Percentiles rank a stretch among this genome's conserved stretches.
Conservation (phyloP, 2,113 vertebrate genomes). For the Xiphophorus couchianus region DNA sequence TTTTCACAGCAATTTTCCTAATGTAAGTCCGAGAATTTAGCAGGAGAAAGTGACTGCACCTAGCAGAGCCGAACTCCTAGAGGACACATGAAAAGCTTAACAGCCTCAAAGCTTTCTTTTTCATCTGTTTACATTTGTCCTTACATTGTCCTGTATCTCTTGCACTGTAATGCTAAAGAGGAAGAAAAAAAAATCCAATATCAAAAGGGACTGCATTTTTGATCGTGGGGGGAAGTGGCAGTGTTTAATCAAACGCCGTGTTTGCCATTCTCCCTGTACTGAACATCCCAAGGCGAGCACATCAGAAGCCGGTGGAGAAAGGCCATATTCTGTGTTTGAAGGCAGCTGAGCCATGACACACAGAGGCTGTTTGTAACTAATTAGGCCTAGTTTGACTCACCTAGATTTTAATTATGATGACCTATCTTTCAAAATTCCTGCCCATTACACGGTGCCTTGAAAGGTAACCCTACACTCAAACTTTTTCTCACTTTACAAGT, state of each 20-base stretch:
- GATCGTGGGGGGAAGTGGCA: conserved; percentile 50
- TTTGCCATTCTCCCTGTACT: conserved; percentile 15
- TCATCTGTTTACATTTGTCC: conserved; percentile 8
- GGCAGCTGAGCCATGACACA: conserved; percentile 42
- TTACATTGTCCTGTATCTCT: conserved; percentile 20
- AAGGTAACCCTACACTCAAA: not conserved
- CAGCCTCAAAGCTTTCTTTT: conserved; percentile 25
- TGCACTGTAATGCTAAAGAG: not conserved
- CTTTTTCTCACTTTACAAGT: not conserved
- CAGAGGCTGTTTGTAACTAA: conserved; percentile 59
- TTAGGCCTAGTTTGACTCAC: conserved; percentile 49
- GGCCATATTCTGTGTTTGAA: conserved; percentile 49
- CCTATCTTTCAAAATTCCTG: conserved; percentile 38
- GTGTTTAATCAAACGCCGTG: conserved; percentile 53
- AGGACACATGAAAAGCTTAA: conserved; percentile 13
- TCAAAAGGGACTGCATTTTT: conserved; percentile 47
- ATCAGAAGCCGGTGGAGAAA: conserved; percentile 55
- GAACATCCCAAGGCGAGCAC: conserved; percentile 34
- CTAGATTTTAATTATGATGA: conserved; percentile 70
- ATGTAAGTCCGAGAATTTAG: conserved; percentile 21
- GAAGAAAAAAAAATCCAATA: not conserved
- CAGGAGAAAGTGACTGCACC: not conserved
- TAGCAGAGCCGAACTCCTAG: conserved; percentile 20
- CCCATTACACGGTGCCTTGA: not conserved
- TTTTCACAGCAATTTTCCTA: not conserved